These are phyloP conservation scores for Uropetala carovei DNA, from an alignment of 2,888 invertebrate genomes.

Conservation along the genomic window DNA sequence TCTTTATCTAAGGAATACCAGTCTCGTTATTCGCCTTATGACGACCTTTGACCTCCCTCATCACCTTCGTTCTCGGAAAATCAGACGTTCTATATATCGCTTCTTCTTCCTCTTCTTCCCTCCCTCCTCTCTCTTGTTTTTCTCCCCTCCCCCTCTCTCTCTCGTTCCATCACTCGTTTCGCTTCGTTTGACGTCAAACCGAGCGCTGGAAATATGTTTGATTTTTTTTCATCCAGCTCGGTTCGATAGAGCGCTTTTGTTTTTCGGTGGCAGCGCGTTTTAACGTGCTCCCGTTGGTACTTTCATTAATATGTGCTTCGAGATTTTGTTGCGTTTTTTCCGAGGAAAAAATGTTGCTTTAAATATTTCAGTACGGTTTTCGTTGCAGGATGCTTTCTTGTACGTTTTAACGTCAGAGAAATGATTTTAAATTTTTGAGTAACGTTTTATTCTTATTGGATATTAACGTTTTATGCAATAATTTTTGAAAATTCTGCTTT, in stretches of 20 bases:
- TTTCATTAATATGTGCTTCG: neutral
- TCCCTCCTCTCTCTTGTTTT: neutral
- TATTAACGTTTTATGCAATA: too few species aligned
- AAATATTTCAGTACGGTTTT: neutral
- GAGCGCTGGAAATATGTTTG: neutral
- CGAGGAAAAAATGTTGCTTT: neutral
- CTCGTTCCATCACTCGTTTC: neutral
- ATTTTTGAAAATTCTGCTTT: too few species aligned
- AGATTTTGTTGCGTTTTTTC: neutral
- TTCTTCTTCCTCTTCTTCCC: neutral
- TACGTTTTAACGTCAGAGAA: neutral
- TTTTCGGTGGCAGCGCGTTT: neutral
- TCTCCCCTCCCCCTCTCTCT: too few species aligned
- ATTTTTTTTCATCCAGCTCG: neutral
- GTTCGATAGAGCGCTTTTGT: neutral
- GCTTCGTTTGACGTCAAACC: conserved; percentile 14
- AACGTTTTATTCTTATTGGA: too few species aligned
- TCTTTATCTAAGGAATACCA: neutral
- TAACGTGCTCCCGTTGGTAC: neutral
- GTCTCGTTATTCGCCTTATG: neutral
- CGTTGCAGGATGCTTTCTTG: neutral
- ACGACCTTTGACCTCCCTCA: conserved; percentile 3
- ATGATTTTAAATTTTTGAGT: too few species aligned
- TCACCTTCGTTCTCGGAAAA: neutral
- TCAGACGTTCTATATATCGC: neutral